Conservation (phyloP, 2,888 invertebrate species). For the Spialia ferax region DNA sequence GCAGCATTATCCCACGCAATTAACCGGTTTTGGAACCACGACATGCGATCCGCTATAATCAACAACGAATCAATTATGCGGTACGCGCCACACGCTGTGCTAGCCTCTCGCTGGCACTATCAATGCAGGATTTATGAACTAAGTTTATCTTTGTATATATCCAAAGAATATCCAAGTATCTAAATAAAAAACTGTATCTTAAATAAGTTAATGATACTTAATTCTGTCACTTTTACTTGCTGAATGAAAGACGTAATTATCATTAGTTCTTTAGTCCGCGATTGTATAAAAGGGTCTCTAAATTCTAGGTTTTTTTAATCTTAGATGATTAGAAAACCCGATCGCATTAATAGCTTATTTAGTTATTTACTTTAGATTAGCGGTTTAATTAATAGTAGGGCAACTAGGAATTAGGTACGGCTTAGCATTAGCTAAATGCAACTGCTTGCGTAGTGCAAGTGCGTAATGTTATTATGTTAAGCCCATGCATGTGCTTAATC, state of each 20-base stretch:
- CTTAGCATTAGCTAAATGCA: constrained; percentile 14
- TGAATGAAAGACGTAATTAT: too few species aligned
- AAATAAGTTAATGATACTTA: too few species aligned
- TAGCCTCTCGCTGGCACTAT: not conserved
- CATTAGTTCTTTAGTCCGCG: too few species aligned
- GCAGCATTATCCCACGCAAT: constrained; percentile 22
- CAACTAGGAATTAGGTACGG: constrained; percentile 20
- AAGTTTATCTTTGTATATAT: constrained; percentile 10
- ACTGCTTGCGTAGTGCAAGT: not conserved
- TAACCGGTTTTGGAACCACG: constrained; percentile 17
- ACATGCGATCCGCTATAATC: constrained; percentile 23
- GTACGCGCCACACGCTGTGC: not conserved
- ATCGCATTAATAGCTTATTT: not conserved
- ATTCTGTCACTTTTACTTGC: too few species aligned
- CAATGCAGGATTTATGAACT: not conserved
- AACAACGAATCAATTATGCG: constrained; percentile 24
- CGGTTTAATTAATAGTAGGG: constrained; percentile 20
- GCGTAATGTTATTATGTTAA: not conserved
- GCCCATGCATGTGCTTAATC: not conserved
- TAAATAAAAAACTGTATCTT: too few species aligned
- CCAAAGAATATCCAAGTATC: too few species aligned
- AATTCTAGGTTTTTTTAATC: too few species aligned
- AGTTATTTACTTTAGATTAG: constrained; percentile 7
- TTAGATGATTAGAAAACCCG: too few species aligned
- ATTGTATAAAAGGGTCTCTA: too few species aligned